A percentile compares a stretch with the other conserved stretches of the same genome.
These are phyloP conservation scores for Xiphydria camelus DNA, from an alignment of 2,888 invertebrate species.

Conservation along the genomic window DNA sequence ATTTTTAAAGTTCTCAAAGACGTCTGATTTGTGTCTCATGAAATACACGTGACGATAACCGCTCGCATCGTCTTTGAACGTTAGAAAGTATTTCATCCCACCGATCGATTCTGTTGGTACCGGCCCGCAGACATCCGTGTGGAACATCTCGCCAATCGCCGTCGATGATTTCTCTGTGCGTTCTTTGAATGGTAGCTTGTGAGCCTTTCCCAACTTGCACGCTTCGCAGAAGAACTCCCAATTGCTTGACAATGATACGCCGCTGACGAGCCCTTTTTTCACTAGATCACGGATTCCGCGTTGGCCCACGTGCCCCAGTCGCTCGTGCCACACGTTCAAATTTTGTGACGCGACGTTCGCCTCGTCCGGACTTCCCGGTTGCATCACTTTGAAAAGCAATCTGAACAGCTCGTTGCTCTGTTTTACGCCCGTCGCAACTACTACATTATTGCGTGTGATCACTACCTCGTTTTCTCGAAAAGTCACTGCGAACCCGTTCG, in stretches of 20 bases:
- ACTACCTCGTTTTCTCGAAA: conserved; percentile 17
- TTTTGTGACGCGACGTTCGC: too few relatives aligned
- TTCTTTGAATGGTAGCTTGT: neutral
- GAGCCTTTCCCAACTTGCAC: neutral
- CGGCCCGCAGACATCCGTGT: neutral
- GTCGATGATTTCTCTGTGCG: neutral
- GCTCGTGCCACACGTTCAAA: conserved; percentile 26
- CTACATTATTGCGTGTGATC: conserved; percentile 7
- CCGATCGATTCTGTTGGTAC: neutral
- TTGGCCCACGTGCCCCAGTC: conserved; percentile 20
- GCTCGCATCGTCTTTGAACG: conserved; percentile 1
- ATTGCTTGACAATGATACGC: too few relatives aligned
- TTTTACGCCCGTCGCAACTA: conserved; percentile 21
- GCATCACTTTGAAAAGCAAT: conserved; percentile 20
- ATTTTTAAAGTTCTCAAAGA: conserved; percentile 8
- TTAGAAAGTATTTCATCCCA: neutral
- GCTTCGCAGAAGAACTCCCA: neutral
- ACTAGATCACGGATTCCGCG: conserved; percentile 13
- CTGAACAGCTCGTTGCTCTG: conserved; percentile 27
- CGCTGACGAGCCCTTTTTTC: too few relatives aligned
- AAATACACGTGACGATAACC: too few relatives aligned
- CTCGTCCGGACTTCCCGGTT: neutral
- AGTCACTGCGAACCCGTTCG: conserved; percentile 17
- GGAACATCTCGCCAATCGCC: neutral
- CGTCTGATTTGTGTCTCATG: conserved; percentile 18